Conservation (phyloP, 2,797 vertebrate genomes). For the Emys orbicularis region DNA sequence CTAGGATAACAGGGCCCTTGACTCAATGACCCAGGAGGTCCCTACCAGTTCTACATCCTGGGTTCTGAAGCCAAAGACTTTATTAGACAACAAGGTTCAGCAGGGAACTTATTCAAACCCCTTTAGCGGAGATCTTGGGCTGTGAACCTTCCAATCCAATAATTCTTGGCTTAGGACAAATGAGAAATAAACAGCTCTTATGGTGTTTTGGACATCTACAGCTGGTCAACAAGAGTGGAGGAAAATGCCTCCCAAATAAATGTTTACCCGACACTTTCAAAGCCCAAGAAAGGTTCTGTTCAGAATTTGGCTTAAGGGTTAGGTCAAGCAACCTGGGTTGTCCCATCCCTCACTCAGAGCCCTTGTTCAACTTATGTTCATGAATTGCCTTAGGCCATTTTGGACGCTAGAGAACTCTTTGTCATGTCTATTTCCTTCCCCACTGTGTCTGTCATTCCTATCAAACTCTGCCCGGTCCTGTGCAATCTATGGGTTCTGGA, state of each 20-base stretch:
- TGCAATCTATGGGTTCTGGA: constrained; percentile 42
- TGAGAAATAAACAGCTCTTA: constrained; percentile 21
- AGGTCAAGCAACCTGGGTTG: not conserved
- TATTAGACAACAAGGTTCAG: constrained; percentile 53
- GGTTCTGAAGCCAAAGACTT: constrained; percentile 18
- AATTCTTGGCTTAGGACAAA: constrained; percentile 53
- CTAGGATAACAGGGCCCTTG: not conserved
- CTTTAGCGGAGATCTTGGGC: constrained; percentile 37
- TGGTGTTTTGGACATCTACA: constrained; percentile 37
- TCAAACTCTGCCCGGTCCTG: constrained; percentile 4
- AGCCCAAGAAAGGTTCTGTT: constrained; percentile 53
- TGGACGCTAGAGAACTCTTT: constrained; percentile 13
- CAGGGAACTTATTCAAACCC: constrained; percentile 45
- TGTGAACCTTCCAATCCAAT: constrained; percentile 49
- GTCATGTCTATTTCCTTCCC: constrained; percentile 45
- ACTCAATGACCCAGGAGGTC: not conserved
- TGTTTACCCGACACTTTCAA: constrained; percentile 58
- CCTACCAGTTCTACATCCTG: not conserved
- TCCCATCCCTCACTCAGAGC: constrained; percentile 6
- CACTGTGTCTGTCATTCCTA: constrained; percentile 44
- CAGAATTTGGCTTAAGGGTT: constrained; percentile 37
- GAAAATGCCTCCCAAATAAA: constrained; percentile 57
- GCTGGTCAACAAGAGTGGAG: constrained; percentile 56
- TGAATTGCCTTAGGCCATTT: constrained; percentile 44
- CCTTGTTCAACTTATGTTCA: constrained; percentile 9